Conservation (phyloP, 2,888 invertebrate genomes). For the Spodoptera picta region DNA sequence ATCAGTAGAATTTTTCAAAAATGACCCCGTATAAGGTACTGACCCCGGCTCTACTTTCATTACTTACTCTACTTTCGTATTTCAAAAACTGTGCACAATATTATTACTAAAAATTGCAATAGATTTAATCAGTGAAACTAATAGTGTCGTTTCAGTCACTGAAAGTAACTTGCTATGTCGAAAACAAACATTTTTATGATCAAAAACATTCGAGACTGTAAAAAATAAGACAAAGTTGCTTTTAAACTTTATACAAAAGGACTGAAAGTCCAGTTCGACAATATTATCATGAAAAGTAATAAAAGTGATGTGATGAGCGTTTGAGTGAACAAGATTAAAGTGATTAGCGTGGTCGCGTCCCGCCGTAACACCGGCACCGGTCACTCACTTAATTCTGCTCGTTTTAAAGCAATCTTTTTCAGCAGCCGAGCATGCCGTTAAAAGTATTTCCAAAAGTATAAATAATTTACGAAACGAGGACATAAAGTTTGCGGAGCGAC, state of each 20-base stretch:
- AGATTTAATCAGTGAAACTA: too few species aligned
- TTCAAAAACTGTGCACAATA: too few species aligned
- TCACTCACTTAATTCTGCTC: slow-evolving; percentile 82
- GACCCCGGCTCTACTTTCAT: too few species aligned
- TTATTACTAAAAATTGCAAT: too few species aligned
- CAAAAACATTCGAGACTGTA: too few species aligned
- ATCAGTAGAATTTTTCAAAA: too few species aligned
- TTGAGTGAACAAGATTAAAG: slow-evolving; percentile 65
- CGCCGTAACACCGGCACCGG: slow-evolving; percentile 74
- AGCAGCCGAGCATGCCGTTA: slow-evolving; percentile 80
- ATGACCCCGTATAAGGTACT: too few species aligned
- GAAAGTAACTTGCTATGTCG: too few species aligned
- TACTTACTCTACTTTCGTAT: too few species aligned
- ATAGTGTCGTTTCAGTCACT: too few species aligned
- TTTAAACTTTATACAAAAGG: background rate
- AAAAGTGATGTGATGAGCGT: slow-evolving; percentile 52
- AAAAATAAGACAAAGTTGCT: too few species aligned
- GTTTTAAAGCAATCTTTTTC: slow-evolving; percentile 84
- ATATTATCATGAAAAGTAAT: slow-evolving; percentile 50
- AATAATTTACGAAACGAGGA: slow-evolving; percentile 88
- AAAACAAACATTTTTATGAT: too few species aligned
- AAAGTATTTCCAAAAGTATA: slow-evolving; percentile 88
- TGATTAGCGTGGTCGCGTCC: slow-evolving; percentile 70
- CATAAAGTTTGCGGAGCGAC: slow-evolving; percentile 87
- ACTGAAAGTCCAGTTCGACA: slow-evolving; percentile 3